These are phyloP conservation scores for Mionectes olivaceus DNA, from an alignment of 2,797 vertebrate genomes.

Conservation along the genomic window DNA sequence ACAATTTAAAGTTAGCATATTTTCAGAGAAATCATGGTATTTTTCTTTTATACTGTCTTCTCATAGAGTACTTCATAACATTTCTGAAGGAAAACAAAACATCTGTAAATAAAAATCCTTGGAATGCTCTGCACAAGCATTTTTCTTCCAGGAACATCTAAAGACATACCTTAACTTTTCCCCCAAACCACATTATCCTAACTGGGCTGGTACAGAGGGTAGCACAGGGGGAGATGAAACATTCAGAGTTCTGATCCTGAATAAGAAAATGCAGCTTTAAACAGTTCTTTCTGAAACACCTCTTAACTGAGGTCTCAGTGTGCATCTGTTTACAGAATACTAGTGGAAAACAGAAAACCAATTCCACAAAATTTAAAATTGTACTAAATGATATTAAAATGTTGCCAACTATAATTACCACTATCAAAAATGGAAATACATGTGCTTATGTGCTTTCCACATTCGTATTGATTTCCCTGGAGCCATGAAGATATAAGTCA, in stretches of 20 bases:
- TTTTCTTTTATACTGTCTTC: background rate
- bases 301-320: background rate
- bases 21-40: background rate
- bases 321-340: background rate
- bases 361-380: background rate
- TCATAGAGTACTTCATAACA: background rate
- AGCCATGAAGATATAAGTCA: background rate
- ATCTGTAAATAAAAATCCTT: background rate
- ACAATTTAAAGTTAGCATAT: background rate
- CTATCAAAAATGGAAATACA: background rate
- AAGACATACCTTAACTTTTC: background rate
- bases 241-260: background rate
- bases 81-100: background rate
- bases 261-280: background rate
- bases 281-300: background rate
- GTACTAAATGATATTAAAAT: background rate
- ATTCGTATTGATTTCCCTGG: background rate
- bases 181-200: background rate
- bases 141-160: background rate
- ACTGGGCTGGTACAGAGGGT: background rate
- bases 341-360: background rate
- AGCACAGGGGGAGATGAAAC: background rate
- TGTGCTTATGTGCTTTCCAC: background rate
- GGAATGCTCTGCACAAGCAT: background rate
- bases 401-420: background rate